phyloP scores from a whole-genome alignment of 2,888 invertebrate genomes.

The Monochamus alternatus region DNA sequence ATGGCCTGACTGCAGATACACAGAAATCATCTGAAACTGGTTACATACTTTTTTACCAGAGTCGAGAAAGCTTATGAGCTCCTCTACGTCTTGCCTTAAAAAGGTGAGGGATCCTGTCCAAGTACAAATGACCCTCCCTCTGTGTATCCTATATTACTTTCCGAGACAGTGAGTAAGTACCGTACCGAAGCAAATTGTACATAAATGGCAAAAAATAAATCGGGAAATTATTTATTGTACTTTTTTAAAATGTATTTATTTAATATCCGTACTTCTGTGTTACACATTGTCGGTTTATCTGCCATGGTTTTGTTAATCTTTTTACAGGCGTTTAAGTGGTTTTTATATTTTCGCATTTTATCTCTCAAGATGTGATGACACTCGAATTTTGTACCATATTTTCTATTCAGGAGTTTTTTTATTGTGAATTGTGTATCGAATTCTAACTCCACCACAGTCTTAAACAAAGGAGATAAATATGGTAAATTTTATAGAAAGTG shows the following conservation, averaged over 20 bases:
- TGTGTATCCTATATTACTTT: slow-evolving; percentile 34
- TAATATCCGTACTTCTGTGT: slow-evolving; percentile 43
- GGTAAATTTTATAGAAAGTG: too few species aligned
- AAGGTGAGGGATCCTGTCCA: slow-evolving; percentile 41
- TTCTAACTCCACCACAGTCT: too few species aligned
- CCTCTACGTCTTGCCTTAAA: slow-evolving; percentile 49
- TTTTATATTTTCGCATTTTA: slow-evolving; percentile 29
- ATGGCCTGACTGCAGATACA: slow-evolving; percentile 97
- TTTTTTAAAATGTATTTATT: slow-evolving; percentile 47
- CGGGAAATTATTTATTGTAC: slow-evolving; percentile 49
- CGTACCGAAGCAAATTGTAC: slow-evolving; percentile 41
- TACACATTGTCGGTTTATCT: slow-evolving; percentile 25
- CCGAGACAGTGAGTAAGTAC: slow-evolving; percentile 31
- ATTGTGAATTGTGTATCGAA: neutral
- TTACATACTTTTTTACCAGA: slow-evolving; percentile 99
- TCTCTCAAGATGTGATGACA: neutral
- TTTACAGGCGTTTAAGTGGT: slow-evolving; percentile 30
- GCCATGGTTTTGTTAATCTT: slow-evolving; percentile 29
- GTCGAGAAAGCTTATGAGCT: slow-evolving; percentile 72
- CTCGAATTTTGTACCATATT: neutral
- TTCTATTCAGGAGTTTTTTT: neutral
- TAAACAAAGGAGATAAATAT: too few species aligned
- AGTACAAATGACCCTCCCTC: slow-evolving; percentile 47
- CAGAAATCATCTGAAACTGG: slow-evolving; percentile 99
- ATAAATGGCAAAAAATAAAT: slow-evolving; percentile 44